These are phyloP conservation scores for Drosophila littoralis DNA, from an alignment of 1,140 invertebrate genomes.

Conservation along the genomic window DNA sequence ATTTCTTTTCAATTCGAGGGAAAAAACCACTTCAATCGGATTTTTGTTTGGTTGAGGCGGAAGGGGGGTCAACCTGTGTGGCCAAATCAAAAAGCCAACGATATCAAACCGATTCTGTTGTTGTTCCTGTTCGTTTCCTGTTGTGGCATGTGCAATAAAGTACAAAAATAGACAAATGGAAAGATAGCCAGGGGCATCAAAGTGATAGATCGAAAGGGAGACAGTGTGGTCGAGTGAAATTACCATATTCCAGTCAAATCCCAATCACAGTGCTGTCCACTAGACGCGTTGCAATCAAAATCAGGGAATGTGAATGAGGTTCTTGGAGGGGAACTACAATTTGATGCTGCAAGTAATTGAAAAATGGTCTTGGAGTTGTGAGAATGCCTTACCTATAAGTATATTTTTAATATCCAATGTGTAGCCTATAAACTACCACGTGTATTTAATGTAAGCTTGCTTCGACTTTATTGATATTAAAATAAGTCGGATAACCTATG, in stretches of 20 bases:
- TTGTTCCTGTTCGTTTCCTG: slow-evolving; percentile 19
- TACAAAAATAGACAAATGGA: slow-evolving; percentile 36
- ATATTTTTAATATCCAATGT: no score
- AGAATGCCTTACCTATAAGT: not conserved
- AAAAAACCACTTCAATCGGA: slow-evolving; percentile 71
- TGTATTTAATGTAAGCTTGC: no score
- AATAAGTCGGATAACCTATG: no score
- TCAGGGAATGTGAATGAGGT: slow-evolving; percentile 61
- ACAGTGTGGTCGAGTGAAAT: slow-evolving; percentile 43
- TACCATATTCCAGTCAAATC: slow-evolving; percentile 82
- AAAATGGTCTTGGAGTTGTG: not conserved
- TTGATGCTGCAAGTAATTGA: slow-evolving; percentile 25
- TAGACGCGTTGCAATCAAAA: slow-evolving; percentile 71
- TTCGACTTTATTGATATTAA: no score
- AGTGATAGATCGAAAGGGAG: slow-evolving; percentile 14
- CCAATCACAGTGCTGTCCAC: slow-evolving; percentile 66
- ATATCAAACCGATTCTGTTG: slow-evolving; percentile 11
- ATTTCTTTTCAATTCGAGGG: slow-evolving; percentile 77
- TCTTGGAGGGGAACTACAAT: slow-evolving; percentile 46
- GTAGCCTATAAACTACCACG: no score
- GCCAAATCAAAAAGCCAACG: slow-evolving; percentile 37
- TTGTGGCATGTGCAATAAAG: slow-evolving; percentile 53
- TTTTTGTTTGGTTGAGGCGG: slow-evolving; percentile 47
- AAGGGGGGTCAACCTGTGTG: slow-evolving; percentile 25
- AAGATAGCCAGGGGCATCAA: slow-evolving; percentile 33